Evolutionary conservation across 1,140 invertebrate genomes (phyloP), one percentile per base, ranked within the genome.

Genomic region (Trichonephila clavata): DNA sequence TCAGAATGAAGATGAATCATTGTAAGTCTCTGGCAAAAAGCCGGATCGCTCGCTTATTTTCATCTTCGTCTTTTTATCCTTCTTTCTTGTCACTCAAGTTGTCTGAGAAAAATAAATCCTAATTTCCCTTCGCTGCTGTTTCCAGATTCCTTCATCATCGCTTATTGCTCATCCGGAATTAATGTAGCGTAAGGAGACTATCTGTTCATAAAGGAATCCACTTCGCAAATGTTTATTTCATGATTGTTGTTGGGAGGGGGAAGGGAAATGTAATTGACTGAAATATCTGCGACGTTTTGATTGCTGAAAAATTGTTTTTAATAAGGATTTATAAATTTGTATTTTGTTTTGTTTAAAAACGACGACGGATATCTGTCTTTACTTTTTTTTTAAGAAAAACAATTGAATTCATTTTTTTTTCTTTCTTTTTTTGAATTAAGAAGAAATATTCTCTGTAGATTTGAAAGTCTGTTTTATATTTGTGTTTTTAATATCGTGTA

Each of bases 1-100:
- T 77, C 14, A 77, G 32, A 77, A 77, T 77, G 71, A 77, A 77
- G 71, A 77, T 77, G 71, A 77, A 77, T 77, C 71, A 77, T 77
- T 77, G 5, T 39, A 18, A 32, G 71, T 77, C 71, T 24, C 71
- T 77, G 71, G 71, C 71, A 77, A 77, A 77, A 77, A 77, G 71
- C 71, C 71, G 71, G 71, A 27, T 77, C 27, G 71, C 6, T 32
- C 71, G 24, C 71, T 77, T 77, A 77, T 77, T 77, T 77, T 77
- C 27, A 39, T 39, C 32, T 68, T 68, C 24, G 65, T 24, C 65
- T 68, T 27, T 68, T 10, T 27, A 24, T 68, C 10, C 65, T 24
- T 68, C 10, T 39, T 77, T 18, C 4, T 27, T 77, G 71, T 77
- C 71, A 77, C 32, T 77, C 71, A 77, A 77, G 24, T 77, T 27